Conservation (phyloP, 2,797 vertebrate species). For the Hafferia zeledoni region DNA sequence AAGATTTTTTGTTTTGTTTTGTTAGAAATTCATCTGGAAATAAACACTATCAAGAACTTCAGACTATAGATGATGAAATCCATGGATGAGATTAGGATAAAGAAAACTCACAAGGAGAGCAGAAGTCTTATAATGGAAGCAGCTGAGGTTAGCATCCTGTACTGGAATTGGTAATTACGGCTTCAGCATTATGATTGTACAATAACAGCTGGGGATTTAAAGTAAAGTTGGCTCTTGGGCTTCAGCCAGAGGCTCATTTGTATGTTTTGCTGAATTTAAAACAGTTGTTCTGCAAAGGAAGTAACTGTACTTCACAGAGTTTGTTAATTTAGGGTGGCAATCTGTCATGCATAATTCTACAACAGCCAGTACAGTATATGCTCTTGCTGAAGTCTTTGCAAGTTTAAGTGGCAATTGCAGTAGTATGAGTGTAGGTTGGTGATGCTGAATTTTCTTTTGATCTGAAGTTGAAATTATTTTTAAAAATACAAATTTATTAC, state of each 20-base stretch:
- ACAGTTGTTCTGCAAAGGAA: background rate
- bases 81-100: background rate
- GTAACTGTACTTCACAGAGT: background rate
- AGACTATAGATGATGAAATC: background rate
- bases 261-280: conserved; percentile 5
- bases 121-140: background rate
- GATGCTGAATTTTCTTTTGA: background rate
- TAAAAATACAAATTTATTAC: background rate
- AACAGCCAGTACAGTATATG: background rate
- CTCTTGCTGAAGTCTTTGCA: background rate
- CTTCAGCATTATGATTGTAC: background rate
- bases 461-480: background rate
- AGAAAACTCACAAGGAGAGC: background rate
- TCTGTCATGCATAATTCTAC: background rate
- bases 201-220: background rate
- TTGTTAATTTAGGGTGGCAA: background rate
- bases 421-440: background rate
- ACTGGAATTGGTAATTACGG: background rate
- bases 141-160: conserved; percentile 6
- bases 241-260: conserved; percentile 10
- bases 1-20: background rate
- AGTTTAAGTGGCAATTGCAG: background rate
- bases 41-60: background rate
- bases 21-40: background rate
- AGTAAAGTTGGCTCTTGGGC: background rate